A percentile compares a stretch with the other conserved stretches of the same genome.
Conservation (phyloP, 2,113 vertebrate genomes). For the Chlorodrepanis virens region DNA sequence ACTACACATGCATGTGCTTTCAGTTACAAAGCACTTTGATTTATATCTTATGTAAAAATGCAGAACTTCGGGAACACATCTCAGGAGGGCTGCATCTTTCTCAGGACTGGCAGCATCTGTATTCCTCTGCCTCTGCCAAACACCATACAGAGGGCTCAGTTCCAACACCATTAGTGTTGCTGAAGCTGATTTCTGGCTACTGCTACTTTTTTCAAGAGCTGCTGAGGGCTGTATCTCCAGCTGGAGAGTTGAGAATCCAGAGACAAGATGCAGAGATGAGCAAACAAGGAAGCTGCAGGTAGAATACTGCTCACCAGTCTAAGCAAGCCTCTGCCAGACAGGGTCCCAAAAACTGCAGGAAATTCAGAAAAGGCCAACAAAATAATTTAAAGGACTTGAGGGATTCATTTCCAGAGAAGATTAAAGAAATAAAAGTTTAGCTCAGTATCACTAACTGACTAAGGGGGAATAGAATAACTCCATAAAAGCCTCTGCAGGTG, state of each 20-base stretch:
- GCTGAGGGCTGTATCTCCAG: background rate
- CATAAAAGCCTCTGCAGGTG: background rate
- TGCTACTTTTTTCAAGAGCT: background rate
- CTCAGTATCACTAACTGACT: background rate
- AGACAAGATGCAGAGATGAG: background rate
- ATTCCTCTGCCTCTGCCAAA: background rate
- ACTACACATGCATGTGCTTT: background rate
- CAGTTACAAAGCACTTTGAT: background rate
- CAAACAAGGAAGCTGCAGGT: background rate
- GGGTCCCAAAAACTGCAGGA: background rate
- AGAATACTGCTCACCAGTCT: background rate
- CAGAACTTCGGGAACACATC: background rate
- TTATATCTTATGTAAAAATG: background rate
- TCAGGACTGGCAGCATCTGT: background rate
- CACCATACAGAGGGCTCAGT: background rate
- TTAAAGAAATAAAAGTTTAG: conserved; percentile 10
- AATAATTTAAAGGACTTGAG: background rate
- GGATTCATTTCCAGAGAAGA: conserved; percentile 1
- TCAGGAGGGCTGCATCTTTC: background rate
- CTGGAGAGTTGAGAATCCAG: background rate
- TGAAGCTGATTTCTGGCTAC: background rate
- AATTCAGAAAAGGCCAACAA: conserved; percentile 3
- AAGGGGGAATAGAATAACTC: background rate
- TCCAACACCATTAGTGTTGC: background rate
- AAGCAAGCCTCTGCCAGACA: background rate